These are phyloP conservation scores for Drosophila mayri DNA, from an alignment of 1,140 invertebrate genomes.

Conservation along the genomic window DNA sequence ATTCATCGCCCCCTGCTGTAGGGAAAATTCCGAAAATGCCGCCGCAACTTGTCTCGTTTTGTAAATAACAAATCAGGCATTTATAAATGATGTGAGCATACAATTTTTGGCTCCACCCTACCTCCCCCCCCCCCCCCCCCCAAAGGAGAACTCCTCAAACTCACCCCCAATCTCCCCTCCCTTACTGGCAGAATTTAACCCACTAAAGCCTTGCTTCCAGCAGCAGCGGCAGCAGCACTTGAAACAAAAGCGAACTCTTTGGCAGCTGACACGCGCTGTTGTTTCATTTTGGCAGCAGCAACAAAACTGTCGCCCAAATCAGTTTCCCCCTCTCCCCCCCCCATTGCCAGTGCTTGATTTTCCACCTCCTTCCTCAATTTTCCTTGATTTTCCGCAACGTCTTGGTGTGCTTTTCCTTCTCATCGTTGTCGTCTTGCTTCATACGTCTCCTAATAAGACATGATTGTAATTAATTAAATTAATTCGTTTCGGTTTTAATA, in stretches of 20 bases:
- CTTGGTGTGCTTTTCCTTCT: conserved; percentile 16
- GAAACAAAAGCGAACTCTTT: conserved; percentile 76
- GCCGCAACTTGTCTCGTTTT: conserved; percentile 81
- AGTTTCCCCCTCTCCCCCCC: background rate
- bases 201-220: conserved; percentile 33
- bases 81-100: conserved; percentile 85
- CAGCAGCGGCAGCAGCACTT: conserved; percentile 59
- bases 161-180: background rate
- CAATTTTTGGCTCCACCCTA: conserved; percentile 56
- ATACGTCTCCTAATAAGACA: conserved; percentile 85
- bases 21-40: conserved; percentile 70
- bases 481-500: conserved; percentile 85
- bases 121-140: too few relatives aligned
- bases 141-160: background rate
- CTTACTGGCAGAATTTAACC: conserved; percentile 12
- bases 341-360: conserved; percentile 1
- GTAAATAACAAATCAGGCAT: conserved; percentile 85
- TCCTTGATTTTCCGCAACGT: conserved; percentile 9
- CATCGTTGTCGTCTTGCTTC: conserved; percentile 51
- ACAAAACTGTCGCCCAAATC: conserved; percentile 53
- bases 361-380: background rate
- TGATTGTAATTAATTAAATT: conserved; percentile 85
- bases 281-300: conserved; percentile 42
- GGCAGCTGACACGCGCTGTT: conserved; percentile 62
- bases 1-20: background rate